Percentiles rank a stretch among this genome's conserved stretches.
phyloP scores from a whole-genome alignment of 2,888 invertebrate genomes.

The Tolmerus cingulatus region DNA sequence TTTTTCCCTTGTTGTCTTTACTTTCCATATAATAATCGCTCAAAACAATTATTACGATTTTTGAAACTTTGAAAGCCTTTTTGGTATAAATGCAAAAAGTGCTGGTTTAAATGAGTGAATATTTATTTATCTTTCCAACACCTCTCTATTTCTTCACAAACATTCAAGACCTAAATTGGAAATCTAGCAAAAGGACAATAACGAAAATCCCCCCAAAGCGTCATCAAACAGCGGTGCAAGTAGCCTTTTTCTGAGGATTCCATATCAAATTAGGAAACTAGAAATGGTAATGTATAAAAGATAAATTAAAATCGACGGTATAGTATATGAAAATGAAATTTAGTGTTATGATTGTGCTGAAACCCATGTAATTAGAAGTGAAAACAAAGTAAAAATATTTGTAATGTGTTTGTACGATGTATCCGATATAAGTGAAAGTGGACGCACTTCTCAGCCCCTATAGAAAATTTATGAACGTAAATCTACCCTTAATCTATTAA shows the following conservation, averaged over 20 bases:
- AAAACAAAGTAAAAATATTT: not conserved
- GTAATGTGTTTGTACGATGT: conserved; percentile 3
- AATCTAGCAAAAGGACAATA: not conserved
- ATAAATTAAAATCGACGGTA: not conserved
- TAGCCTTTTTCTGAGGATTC: not conserved
- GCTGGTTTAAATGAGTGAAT: too few relatives aligned
- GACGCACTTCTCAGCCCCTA: not conserved
- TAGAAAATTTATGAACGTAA: conserved; percentile 1
- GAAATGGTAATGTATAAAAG: not conserved
- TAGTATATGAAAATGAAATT: not conserved
- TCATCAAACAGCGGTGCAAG: not conserved
- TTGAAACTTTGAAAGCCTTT: too few relatives aligned
- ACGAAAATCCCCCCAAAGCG: not conserved
- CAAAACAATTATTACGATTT: too few relatives aligned
- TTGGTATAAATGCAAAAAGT: too few relatives aligned
- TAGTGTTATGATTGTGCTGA: not conserved
- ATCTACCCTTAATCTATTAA: conserved; percentile 26
- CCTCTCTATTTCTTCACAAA: too few relatives aligned
- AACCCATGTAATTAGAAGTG: not conserved
- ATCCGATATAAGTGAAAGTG: not conserved
- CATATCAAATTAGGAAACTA: not conserved
- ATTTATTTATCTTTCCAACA: too few relatives aligned
- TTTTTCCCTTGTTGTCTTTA: too few relatives aligned
- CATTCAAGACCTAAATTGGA: not conserved
- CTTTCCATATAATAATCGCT: too few relatives aligned